Evolutionary conservation across 2,888 invertebrate species (phyloP).

Genomic region (Epinotia nisella): DNA sequence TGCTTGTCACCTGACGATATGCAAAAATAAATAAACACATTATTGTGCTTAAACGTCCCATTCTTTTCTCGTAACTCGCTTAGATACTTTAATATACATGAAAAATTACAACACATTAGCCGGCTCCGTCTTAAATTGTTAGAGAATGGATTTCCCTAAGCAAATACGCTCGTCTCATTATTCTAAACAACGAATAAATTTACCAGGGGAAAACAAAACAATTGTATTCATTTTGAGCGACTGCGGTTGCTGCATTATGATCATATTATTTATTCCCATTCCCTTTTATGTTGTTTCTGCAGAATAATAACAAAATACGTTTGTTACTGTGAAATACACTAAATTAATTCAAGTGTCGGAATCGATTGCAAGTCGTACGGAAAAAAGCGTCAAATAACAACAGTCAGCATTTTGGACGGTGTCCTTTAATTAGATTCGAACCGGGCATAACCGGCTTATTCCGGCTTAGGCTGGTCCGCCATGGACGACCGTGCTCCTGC

Average conservation of each 20-base stretch:
- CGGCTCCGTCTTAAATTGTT: slow-evolving; percentile 76
- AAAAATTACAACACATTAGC: slow-evolving; percentile 80
- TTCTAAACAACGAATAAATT: slow-evolving; percentile 83
- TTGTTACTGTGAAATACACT: slow-evolving; percentile 38
- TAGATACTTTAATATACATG: slow-evolving; percentile 64
- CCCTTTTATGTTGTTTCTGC: slow-evolving; percentile 59
- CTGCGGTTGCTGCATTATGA: slow-evolving; percentile 78
- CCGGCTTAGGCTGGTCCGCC: slow-evolving; percentile 75
- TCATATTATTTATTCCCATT: slow-evolving; percentile 74
- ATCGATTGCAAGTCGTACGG: slow-evolving; percentile 59
- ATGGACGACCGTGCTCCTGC: slow-evolving; percentile 73
- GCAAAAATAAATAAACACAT: slow-evolving; percentile 44
- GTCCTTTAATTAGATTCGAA: slow-evolving; percentile 83
- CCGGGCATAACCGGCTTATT: slow-evolving; percentile 80
- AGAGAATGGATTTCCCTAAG: slow-evolving; percentile 78
- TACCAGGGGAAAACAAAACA: slow-evolving; percentile 80
- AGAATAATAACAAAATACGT: slow-evolving; percentile 32
- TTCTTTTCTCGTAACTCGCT: slow-evolving; percentile 1
- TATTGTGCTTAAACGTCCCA: slow-evolving; percentile 39
- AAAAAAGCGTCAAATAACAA: slow-evolving; percentile 74
- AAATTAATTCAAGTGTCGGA: slow-evolving; percentile 61
- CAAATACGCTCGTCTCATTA: slow-evolving; percentile 80
- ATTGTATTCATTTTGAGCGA: slow-evolving; percentile 80
- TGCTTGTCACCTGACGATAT: too few relatives aligned
- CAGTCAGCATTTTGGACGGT: slow-evolving; percentile 79